Base-by-base conservation (phyloP, 2,797 vertebrate species). In the Galagoides demidoff region DNA sequence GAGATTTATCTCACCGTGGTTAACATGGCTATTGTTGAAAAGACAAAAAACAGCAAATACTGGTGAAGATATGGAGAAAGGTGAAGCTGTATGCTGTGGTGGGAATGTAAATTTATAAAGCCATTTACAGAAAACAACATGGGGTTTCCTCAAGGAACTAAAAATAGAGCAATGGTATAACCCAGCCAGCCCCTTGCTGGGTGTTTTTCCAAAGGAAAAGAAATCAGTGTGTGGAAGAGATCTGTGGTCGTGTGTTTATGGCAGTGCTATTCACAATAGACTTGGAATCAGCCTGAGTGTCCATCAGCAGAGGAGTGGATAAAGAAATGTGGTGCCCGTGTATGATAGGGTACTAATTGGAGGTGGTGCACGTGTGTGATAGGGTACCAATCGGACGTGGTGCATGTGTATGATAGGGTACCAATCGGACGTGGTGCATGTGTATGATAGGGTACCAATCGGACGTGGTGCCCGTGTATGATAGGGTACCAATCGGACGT, bases 51-150 rank as follows among this genome's bases (percentile, higher is more conserved):
- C 17, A 55, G n/a, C 49, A 78, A 23, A 78, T 55, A 20, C 20
- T 13, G 31, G 76, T 8, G 49, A 34, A 52, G 76, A 55, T 34
- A 31, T 2, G 13, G 76, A n/a, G 76, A 34, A 55, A 23, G 14
- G 76, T 6, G 12, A 55, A 25, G 31, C 1, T 23, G 14, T 3
- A 1, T 0, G 0, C 31, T 23, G 11, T 34, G 12, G 49, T 34
- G 76, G 31, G 76, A 55, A 55, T 16, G 49, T 55, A 34, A 23
- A 34, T 8, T 14, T 1, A 20, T 55, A 22, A 49, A 16, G 49
- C 49, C 12, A 7, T 49, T 49, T 8, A 13, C n/a, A 22, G 76
- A 25, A 52, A 55, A 55, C 31, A 55, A 20, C n/a, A 34, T 55
- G 12, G 49, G 55, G 52, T 13, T 78, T 78, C 49, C 76, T 55